Conservation (phyloP, 2,888 invertebrate genomes). For the Capitulum mitella region DNA sequence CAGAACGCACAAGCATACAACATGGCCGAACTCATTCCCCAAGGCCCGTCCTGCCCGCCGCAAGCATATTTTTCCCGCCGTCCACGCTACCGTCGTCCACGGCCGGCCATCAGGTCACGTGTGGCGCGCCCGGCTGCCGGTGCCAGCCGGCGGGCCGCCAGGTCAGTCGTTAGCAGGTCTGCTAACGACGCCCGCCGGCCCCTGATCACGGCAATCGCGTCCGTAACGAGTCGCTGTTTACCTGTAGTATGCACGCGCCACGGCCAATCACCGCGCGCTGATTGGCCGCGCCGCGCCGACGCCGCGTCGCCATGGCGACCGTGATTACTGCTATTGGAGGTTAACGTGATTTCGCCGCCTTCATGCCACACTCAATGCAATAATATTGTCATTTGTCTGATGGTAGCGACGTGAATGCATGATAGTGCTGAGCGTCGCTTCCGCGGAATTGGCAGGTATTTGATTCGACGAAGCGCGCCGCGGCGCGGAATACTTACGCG, state of each 20-base stretch:
- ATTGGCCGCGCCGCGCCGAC: not conserved
- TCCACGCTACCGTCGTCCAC: too few species aligned
- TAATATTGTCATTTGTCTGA: constrained; percentile 14
- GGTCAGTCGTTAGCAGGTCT: not conserved
- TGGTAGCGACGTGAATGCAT: not conserved
- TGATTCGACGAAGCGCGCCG: not conserved
- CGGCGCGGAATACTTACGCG: not conserved
- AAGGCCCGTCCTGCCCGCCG: too few species aligned
- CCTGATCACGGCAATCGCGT: not conserved
- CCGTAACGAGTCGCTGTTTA: constrained; percentile 8
- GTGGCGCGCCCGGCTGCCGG: too few species aligned
- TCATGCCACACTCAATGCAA: constrained; percentile 8
- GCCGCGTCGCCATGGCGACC: not conserved
- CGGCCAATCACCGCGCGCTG: not conserved
- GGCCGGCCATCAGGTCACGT: too few species aligned
- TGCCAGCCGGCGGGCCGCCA: not conserved
- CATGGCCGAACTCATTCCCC: too few species aligned
- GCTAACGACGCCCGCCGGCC: not conserved
- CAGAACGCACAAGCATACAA: too few species aligned
- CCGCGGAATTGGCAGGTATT: not conserved
- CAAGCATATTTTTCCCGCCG: too few species aligned
- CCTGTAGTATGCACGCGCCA: constrained; percentile 1
- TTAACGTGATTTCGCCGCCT: not conserved
- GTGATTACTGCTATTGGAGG: constrained; percentile 19
- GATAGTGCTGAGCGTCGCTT: not conserved